Conservation (phyloP, 1,140 invertebrate species). For the Lamellibrachia luymesi region DNA sequence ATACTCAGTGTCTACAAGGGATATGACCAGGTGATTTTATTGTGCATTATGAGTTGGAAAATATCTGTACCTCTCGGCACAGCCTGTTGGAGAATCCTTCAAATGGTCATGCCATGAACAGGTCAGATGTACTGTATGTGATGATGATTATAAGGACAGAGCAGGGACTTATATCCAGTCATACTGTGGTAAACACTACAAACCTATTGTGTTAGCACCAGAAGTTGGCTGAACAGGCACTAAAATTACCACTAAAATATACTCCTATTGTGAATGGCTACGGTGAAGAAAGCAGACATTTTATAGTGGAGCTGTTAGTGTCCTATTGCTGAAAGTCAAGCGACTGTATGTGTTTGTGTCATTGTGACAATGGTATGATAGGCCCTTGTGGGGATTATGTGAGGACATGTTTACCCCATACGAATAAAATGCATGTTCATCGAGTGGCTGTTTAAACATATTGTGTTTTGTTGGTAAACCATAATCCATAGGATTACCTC, state of each 20-base stretch:
- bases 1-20: not conserved
- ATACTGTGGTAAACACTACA: not conserved
- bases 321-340: not conserved
- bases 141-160: not conserved
- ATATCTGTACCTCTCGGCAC: not conserved
- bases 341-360: not conserved
- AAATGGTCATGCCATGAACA: not conserved
- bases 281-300: not conserved
- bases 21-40: not conserved
- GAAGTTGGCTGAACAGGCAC: not conserved
- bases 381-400: not conserved
- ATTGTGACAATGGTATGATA: not conserved
- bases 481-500: not conserved
- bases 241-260: too few species aligned
- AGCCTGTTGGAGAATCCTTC: not conserved
- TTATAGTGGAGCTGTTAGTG: not conserved
- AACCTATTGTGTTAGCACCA: not conserved
- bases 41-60: not conserved
- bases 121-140: not conserved
- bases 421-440: not conserved
- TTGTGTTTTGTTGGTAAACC: not conserved
- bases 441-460: not conserved
- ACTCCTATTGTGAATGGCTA: not conserved
- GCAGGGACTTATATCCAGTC: not conserved
- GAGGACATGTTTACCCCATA: not conserved